Evolutionary conservation across 37 sponge, comb jelly and placozoan genomes (phyloP).

Genomic region (Theonella swinhoei): DNA sequence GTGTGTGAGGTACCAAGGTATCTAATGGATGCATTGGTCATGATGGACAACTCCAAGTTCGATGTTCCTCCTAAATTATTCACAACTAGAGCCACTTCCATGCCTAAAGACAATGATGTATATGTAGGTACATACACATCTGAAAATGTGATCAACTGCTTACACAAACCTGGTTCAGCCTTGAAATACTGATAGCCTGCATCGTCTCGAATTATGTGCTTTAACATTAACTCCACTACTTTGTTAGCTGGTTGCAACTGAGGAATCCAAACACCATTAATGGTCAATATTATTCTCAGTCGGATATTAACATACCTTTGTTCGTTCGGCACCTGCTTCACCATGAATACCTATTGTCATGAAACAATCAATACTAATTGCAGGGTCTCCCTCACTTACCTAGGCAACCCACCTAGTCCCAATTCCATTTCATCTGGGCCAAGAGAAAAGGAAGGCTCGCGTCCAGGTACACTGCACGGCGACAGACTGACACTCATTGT

Average conservation of each 20-base stretch:
- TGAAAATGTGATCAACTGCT: no score
- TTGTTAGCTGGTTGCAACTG: conserved; percentile 70
- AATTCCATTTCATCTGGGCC: conserved; percentile 87
- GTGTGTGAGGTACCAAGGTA: no score
- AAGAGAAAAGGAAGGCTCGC: conserved; percentile 76
- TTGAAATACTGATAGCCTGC: conserved; percentile 70
- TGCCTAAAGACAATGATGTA: conserved; percentile 39
- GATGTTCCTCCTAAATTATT: conserved; percentile 98
- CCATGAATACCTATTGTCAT: conserved; percentile 92
- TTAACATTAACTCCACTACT: conserved; percentile 66
- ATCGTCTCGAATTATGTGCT: conserved; percentile 65
- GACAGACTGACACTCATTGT: conserved; percentile 93
- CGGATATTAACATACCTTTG: conserved; percentile 30
- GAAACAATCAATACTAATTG: not conserved
- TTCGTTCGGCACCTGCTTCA: conserved; percentile 89
- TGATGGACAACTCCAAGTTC: conserved; percentile 84
- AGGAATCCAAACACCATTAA: not conserved
- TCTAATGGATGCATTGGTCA: conserved; percentile 80
- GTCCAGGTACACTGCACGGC: conserved; percentile 91
- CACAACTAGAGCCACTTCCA: conserved; percentile 79
- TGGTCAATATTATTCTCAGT: not conserved
- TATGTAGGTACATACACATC: not conserved
- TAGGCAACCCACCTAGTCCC: conserved; percentile 68
- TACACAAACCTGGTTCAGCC: conserved; percentile 29
- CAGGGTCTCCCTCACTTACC: not conserved